Evolutionary conservation across 2,888 invertebrate species (phyloP), one percentile per base, ranked within the genome.

Genomic region (Spicauda simplicius): DNA sequence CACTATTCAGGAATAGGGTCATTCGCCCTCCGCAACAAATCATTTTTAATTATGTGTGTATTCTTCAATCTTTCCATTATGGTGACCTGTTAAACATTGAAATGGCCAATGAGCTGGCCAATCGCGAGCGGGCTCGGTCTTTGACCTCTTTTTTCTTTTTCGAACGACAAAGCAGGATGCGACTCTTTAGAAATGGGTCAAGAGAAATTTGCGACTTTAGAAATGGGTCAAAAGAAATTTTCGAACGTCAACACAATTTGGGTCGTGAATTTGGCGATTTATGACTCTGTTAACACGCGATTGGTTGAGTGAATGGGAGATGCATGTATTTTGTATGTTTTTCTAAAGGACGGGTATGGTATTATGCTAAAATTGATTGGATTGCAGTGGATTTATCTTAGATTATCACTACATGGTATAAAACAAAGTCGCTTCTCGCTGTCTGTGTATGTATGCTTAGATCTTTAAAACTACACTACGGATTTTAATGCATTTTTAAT

Each of bases 31-130:
- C 76, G 77, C 82, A 80, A 87, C 89, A 90, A 91, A 87, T 90
- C 89, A 91, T 90, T 92, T 91, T 92, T 92, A 92, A 91, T 92
- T 92, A 80, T 91, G 85, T 88, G 83, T 80, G 81, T 85, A 85
- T 85, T 84, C 85, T 86, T 85, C 88, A 89, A 90, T 91, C 86
- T 85, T 87, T 82, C 83, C 86, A 89, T 88, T 84, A 74, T 72
- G 84, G 73, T 73, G 77, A 80, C 76, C 81, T 77, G 79, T 83
- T 80, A 79, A 81, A 83, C 83, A 82, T 85, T 77, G 76, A 81
- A 80, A 80, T 79, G 81, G 77, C 67, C 73, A 71, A 71, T 59
- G 69, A 68, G 71, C 69, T 69, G 73, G 72, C 78, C 80, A 80
- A 79, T 78, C 73, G 73, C 77, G 69, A 53, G 78, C 69, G 53